Evolutionary conservation across 2,797 vertebrate species (phyloP).

Genomic region (Gobionotothen gibberifrons): DNA sequence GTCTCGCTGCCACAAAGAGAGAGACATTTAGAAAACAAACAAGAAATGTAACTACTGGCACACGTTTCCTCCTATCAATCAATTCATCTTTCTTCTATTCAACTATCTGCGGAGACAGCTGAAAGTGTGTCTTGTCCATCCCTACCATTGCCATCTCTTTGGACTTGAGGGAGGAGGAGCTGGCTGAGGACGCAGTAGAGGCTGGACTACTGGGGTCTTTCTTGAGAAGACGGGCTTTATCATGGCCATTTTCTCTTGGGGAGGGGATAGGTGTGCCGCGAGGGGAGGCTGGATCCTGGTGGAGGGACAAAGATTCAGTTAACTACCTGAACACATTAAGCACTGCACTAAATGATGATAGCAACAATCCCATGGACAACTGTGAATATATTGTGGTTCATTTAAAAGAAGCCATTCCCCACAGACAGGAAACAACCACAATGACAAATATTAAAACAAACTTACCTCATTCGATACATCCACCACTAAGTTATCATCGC

Average conservation of each 20-base stretch:
- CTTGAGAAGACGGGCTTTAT: constrained; percentile 91
- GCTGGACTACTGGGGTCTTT: constrained; percentile 96
- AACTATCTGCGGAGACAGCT: constrained; percentile 3
- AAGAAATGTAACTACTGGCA: not conserved
- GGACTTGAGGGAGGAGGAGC: constrained; percentile 94
- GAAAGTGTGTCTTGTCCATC: not conserved
- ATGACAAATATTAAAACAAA: constrained; percentile 10
- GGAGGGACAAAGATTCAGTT: constrained; percentile 10
- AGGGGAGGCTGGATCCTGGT: constrained; percentile 91
- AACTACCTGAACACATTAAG: constrained; percentile 7
- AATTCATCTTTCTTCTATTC: not conserved
- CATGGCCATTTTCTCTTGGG: constrained; percentile 93
- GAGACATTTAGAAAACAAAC: constrained; percentile 18
- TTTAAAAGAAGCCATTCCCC: not conserved
- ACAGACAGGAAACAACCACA: not conserved
- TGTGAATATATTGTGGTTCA: not conserved
- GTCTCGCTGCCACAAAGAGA: constrained; percentile 87
- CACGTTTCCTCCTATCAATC: not conserved
- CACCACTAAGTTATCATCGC: constrained; percentile 95
- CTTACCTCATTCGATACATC: constrained; percentile 97
- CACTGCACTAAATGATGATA: constrained; percentile 2
- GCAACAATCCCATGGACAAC: not conserved
- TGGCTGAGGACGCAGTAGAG: constrained; percentile 94
- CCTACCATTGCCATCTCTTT: constrained; percentile 94
- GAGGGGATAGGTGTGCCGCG: constrained; percentile 93